Conservation (phyloP, 2,113 vertebrate genomes). For the Aspiorhynchus laticeps region DNA sequence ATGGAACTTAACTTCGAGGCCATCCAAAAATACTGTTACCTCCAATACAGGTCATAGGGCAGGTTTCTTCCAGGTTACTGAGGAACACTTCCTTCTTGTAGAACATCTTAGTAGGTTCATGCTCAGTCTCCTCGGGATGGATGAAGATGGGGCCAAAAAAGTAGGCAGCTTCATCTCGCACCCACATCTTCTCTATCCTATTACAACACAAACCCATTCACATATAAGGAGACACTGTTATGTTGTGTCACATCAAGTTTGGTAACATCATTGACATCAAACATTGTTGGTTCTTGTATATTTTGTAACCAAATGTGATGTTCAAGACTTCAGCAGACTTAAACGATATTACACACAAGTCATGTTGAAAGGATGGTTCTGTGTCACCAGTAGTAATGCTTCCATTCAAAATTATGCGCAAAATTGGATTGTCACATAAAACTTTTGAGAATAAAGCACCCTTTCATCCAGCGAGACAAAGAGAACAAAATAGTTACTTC, state of each 20-base stretch:
- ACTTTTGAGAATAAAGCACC: too few species aligned
- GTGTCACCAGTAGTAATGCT: too few species aligned
- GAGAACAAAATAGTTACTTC: too few species aligned
- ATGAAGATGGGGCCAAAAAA: slow-evolving; percentile 99
- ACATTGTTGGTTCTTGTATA: not conserved
- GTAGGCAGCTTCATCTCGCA: slow-evolving; percentile 93
- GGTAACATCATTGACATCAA: not conserved
- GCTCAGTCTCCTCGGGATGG: slow-evolving; percentile 96
- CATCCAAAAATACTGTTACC: slow-evolving; percentile 72
- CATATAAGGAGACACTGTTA: not conserved
- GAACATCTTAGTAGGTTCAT: slow-evolving; percentile 99
- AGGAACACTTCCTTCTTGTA: slow-evolving; percentile 99
- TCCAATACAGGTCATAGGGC: slow-evolving; percentile 94
- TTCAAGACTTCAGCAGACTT: not conserved
- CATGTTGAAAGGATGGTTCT: too few species aligned
- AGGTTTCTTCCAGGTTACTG: slow-evolving; percentile 96
- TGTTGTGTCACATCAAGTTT: too few species aligned
- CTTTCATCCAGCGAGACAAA: too few species aligned
- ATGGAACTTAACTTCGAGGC: not conserved
- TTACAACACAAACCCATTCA: slow-evolving; percentile 1
- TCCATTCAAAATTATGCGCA: too few species aligned
- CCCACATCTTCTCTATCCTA: slow-evolving; percentile 95
- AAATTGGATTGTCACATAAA: too few species aligned
- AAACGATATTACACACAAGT: too few species aligned
- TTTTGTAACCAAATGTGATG: not conserved